Conservation (phyloP, 2,113 vertebrate genomes). For the Excalfactoria chinensis region DNA sequence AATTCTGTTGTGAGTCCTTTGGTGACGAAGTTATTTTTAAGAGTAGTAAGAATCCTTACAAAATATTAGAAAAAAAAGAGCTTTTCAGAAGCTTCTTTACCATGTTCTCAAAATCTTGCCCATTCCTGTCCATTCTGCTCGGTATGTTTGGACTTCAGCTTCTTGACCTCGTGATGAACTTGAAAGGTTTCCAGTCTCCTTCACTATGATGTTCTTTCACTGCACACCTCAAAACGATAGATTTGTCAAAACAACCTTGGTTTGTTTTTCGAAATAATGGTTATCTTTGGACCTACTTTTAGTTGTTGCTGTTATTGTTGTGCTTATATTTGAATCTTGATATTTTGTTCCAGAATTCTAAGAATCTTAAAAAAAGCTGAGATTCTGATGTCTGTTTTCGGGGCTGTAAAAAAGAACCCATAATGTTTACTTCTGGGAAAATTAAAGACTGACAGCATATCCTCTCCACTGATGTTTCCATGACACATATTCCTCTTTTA, state of each 20-base stretch:
- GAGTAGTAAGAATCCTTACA: background rate
- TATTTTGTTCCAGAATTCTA: background rate
- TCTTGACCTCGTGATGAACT: background rate
- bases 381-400: background rate
- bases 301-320: background rate
- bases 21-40: background rate
- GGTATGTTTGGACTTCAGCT: background rate
- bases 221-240: background rate
- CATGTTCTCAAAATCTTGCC: background rate
- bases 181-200: background rate
- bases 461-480: background rate
- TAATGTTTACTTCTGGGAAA: background rate
- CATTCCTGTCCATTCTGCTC: background rate
- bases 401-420: background rate
- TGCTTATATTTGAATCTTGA: background rate
- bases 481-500: background rate
- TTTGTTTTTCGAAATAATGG: background rate
- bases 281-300: background rate
- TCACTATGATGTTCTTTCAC: background rate
- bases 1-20: background rate
- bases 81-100: background rate
- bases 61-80: background rate
- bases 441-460: background rate
- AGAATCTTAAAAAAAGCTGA: background rate
- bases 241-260: background rate